These are phyloP conservation scores for Cavia aperea DNA, from an alignment of 2,113 vertebrate species.

Conservation along the genomic window DNA sequence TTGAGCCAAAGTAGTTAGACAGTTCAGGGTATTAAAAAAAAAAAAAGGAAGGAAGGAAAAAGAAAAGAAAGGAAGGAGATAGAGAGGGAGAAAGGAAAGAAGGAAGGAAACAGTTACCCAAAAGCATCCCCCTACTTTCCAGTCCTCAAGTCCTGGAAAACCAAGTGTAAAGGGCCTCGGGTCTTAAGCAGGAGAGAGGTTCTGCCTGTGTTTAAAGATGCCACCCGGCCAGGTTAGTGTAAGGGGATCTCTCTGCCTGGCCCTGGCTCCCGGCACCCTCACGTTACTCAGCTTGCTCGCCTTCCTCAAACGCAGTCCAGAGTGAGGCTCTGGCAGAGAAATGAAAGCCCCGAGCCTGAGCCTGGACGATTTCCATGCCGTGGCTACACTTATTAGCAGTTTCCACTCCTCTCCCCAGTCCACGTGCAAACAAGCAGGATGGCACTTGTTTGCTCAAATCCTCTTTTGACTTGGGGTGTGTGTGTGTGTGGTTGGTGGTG, in stretches of 20 bases:
- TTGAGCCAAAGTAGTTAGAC: not conserved
- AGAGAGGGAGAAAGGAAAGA: not conserved
- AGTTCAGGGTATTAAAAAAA: not conserved
- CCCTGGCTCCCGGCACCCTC: not conserved
- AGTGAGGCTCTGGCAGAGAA: conserved; percentile 37
- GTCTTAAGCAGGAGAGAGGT: not conserved
- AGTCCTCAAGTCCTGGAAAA: not conserved
- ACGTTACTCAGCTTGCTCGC: not conserved
- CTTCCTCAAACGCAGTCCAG: conserved; percentile 34
- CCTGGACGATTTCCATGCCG: conserved; percentile 55
- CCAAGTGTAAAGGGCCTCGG: not conserved
- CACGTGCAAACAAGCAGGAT: conserved; percentile 42
- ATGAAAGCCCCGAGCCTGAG: conserved; percentile 30
- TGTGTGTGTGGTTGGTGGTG: no score
- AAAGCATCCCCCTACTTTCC: not conserved
- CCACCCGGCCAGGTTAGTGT: not conserved
- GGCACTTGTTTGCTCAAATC: conserved; percentile 40
- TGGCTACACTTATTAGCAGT: conserved; percentile 56
- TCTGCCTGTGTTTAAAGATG: not conserved
- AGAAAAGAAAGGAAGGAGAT: rapidly evolving
- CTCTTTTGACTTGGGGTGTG: not conserved
- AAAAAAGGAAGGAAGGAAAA: rapidly evolving
- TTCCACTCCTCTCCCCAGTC: conserved; percentile 47
- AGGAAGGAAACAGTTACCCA: not conserved
- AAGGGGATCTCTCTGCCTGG: not conserved